Evolutionary conservation across 2,797 vertebrate species (phyloP), one percentile per base, ranked within the genome.

Genomic region (Amazonetta brasiliensis): DNA sequence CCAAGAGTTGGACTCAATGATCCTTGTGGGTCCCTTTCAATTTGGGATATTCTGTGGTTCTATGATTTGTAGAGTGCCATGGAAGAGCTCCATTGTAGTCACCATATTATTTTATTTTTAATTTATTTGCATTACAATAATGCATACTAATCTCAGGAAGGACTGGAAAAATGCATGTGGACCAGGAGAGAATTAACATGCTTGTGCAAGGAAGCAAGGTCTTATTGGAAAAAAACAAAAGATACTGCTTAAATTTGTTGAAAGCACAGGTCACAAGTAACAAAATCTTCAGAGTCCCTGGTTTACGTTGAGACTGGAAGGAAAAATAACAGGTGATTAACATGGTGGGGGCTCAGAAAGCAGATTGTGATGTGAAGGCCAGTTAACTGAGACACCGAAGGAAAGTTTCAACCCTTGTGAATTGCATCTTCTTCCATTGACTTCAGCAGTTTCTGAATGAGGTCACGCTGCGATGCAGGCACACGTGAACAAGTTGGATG

Each of bases 401-500:
- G 50, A 72, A 75, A 68, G 7, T 13, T 69, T 66, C 50, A 73
- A 30, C 7, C 52, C 69, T 44, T 20, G 1, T 55, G 59, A 58
- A 63, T 0, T 58, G 37, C 1, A 52, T 7, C 83, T 89, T 59
- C 41, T 84, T 75, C 43, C n/a, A 5, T 2, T 72, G 62, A 39
- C 25, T 77, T 83, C 11, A 44, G 9, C 18, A 12, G 4, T 5
- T 30, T 66, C 41, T 89, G 43, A 17, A 22, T 46, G n/a, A 56
- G 33, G 28, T 30, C 48, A 20, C 12, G 16, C 9, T 79, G 30
- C 43, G 76, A 66, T 55, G 23, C 13, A 87, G 39, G 28, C 82
- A 62, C 30, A 46, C 0, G 0, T n/a, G 66, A 85, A 62, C 14
- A 62, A 74, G 31, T 37, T 58, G 63, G 43, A 50, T 16, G 31